phyloP scores from a whole-genome alignment of 2,888 invertebrate species.

The Chrysolina haemoptera region DNA sequence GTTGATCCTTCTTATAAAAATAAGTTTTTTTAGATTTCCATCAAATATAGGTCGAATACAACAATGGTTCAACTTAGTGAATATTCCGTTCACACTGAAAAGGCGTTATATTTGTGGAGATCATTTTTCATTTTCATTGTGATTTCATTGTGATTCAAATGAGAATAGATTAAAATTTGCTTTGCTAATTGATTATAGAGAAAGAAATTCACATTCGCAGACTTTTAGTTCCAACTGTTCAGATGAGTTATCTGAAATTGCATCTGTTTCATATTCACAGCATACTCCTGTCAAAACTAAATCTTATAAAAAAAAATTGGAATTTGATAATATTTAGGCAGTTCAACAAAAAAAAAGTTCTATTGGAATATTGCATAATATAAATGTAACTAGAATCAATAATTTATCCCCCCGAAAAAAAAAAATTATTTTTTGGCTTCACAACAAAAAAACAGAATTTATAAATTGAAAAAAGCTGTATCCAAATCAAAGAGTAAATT shows the following conservation, averaged over 20 bases:
- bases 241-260: neutral
- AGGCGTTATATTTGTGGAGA: neutral
- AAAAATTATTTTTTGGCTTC: neutral
- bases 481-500: neutral
- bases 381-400: neutral
- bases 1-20: neutral
- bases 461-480: neutral
- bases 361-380: no score
- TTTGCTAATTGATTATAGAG: neutral
- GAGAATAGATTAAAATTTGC: neutral
- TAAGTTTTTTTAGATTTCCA: neutral
- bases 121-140: neutral
- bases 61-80: neutral
- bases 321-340: neutral
- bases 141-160: neutral
- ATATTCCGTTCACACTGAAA: neutral
- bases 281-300: neutral
- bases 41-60: neutral
- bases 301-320: neutral
- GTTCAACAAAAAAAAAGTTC: neutral
- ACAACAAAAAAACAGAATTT: neutral
- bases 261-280: neutral
- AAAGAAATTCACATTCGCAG: no score
- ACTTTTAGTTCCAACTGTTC: neutral
- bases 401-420: neutral